Base-by-base conservation (phyloP, 2,797 vertebrate genomes). In the Nannoperca australis region DNA sequence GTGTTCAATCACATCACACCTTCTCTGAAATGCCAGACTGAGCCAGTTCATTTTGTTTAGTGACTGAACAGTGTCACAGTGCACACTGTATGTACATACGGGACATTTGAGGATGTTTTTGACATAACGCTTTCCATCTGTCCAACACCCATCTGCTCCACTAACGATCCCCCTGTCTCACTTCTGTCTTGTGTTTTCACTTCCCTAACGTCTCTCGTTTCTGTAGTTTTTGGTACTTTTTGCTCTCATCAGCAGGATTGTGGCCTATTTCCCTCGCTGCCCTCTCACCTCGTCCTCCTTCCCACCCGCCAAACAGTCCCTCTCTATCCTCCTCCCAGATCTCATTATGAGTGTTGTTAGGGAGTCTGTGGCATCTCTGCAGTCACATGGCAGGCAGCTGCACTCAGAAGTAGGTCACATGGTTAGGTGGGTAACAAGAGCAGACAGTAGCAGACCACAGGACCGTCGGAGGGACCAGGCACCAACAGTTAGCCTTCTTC, bases 321-420 rank as follows among this genome's bases (percentile, higher is more conserved):
- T 73, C 76, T 91, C 85, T 91, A 65, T 88, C 84, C 66, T 82
- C 69, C 72, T 77, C 34, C 44, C 81, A 30, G 77, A 74, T 70
- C 79, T 87, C 81, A 79, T 88, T 84, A 76, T 74, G 85, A 87
- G 72, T 20, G 66, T 88, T 86, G 82, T 89, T 70, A 76, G 84
- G 30, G 79, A 87, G 82, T 79, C 64, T 76, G 82, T 88, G 87
- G 89, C 84, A 87, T 91, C 91, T 88, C 81, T 69, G 69, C 51
- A 78, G 89, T 94, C 93, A 93, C 92, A 94, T 87, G 92, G 89
- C 78, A 75, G 81, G 90, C 89, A 92, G 90, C 90, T 93, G 90
- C 80, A 85, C 70, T 83, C 77, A 87, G 71, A 93, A 89, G 38
- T 76, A 75, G 90, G 92, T 91, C 92, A 92, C 89, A 91, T 93